Evolutionary conservation across 2,113 vertebrate genomes (phyloP), one percentile per base, ranked within the genome.

Genomic region (Nerophis lumbriciformis): DNA sequence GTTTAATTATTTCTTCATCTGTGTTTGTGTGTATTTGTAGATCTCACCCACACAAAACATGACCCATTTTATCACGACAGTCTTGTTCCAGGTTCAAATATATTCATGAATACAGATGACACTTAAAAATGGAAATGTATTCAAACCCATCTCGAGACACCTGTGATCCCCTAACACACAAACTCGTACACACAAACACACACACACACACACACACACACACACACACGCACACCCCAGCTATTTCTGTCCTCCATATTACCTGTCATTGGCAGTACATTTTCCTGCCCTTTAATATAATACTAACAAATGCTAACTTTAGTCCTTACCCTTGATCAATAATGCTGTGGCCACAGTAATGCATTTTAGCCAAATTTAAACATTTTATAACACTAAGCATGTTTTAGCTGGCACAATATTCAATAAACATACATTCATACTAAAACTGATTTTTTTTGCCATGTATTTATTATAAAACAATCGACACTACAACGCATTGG

Each of bases 121-220:
- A 51, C 63, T 81, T 82, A 81, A 83, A 86, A 81, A 86, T 86
- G 75, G 66, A 88, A 88, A 86, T 83, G 47, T 86, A 87, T 87
- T 88, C 82, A 63, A 63, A 72, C 66, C 81, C 53, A 61, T 82
- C 83, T 84, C 67, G 76, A 70, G 84, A 82, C 83, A 88, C 86
- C 81, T 85, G 83, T 84, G 85, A 85, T 85, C 65, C 74, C 54
- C 42, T 63, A 56, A 65, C 51, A 58, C 48, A 65, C 63, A 61
- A 50, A 65, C 58, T 60, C n/a, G 50, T 12, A 38, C 50, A 21
- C 16, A 65, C 58, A 65, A 45, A 61, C 60, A 67, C 48, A 36
- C 59, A 68, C 6, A 48, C 53, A 58, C 54, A 55, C 56, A 59
- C 44, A 57, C 21, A 42, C 50, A 21, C 16, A 65, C 55, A 65